phyloP scores from a whole-genome alignment of 2,888 invertebrate genomes.

The Cheilosia vulpina region DNA sequence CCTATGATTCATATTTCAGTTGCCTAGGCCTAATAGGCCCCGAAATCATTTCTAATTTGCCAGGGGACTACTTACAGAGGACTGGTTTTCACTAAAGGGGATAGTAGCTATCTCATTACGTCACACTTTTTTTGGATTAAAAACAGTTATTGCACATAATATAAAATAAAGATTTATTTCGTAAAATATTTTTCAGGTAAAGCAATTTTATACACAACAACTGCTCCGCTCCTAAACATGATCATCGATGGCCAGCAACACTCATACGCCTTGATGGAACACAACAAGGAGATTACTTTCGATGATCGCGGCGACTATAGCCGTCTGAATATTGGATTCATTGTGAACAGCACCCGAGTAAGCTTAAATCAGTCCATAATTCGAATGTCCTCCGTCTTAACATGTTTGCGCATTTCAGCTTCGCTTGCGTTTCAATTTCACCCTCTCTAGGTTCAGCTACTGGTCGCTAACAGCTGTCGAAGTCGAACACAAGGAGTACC shows the following conservation, averaged over 20 bases:
- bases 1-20: too few relatives aligned
- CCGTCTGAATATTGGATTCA: constrained; percentile 80
- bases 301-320: constrained; percentile 81
- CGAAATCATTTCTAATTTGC: too few relatives aligned
- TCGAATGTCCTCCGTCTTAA: neutral
- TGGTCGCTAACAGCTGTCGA: constrained; percentile 86
- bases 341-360: constrained; percentile 72
- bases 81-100: too few relatives aligned
- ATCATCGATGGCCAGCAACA: constrained; percentile 60
- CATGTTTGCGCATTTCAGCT: constrained; percentile 81
- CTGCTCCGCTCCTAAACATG: constrained; percentile 84
- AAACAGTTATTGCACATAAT: too few relatives aligned
- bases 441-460: constrained; percentile 84
- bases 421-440: constrained; percentile 86
- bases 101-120: too few relatives aligned
- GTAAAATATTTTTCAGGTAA: constrained; percentile 80
- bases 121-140: too few relatives aligned
- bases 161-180: too few relatives aligned
- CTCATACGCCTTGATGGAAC: constrained; percentile 53
- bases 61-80: too few relatives aligned
- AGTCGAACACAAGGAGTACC: constrained; percentile 83
- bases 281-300: constrained; percentile 78
- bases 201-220: constrained; percentile 85
- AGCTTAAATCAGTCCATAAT: neutral
- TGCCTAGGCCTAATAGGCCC: too few relatives aligned